A percentile compares a stretch with the other conserved stretches of the same genome.
Conservation (phyloP, 2,888 invertebrate genomes). For the Campopleginae sp. region DNA sequence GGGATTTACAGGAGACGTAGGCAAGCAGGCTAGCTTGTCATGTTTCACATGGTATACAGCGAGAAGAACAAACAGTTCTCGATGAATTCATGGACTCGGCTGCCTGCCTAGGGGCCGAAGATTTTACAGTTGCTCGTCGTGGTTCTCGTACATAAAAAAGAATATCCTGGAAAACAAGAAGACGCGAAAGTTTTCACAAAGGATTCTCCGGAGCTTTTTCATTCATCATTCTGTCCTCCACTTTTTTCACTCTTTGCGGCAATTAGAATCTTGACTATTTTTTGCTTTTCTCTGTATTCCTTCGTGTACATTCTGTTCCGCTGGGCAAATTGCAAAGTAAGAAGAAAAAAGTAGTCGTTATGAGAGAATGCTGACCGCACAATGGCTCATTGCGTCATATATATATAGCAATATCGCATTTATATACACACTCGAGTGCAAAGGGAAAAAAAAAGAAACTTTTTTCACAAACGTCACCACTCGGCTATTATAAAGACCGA, state of each 20-base stretch:
- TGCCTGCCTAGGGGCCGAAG: conserved; percentile 33
- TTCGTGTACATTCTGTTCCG: conserved; percentile 24
- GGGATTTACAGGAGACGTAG: conserved; percentile 4
- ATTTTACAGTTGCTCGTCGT: conserved; percentile 45
- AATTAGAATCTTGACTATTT: conserved; percentile 57
- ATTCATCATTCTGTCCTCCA: conserved; percentile 60
- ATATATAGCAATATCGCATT: not conserved
- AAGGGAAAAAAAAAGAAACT: not conserved
- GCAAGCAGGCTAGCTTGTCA: not conserved
- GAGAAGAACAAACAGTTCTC: conserved; percentile 13
- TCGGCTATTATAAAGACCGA: conserved; percentile 30
- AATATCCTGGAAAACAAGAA: conserved; percentile 62
- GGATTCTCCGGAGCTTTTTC: conserved; percentile 54
- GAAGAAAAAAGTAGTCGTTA: conserved; percentile 33
- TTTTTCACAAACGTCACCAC: conserved; percentile 14
- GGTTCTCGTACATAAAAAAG: conserved; percentile 26
- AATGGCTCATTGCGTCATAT: conserved; percentile 51
- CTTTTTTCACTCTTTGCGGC: conserved; percentile 37
- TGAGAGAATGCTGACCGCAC: conserved; percentile 36
- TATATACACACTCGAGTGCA: not conserved
- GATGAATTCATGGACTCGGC: conserved; percentile 28
- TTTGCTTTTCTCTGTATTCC: conserved; percentile 32
- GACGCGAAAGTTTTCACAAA: conserved; percentile 54
- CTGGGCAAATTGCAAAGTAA: not conserved
- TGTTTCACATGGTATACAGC: conserved; percentile 12